Evolutionary conservation across 1,140 invertebrate species (phyloP).

Genomic region (Coboldia fuscipes): DNA sequence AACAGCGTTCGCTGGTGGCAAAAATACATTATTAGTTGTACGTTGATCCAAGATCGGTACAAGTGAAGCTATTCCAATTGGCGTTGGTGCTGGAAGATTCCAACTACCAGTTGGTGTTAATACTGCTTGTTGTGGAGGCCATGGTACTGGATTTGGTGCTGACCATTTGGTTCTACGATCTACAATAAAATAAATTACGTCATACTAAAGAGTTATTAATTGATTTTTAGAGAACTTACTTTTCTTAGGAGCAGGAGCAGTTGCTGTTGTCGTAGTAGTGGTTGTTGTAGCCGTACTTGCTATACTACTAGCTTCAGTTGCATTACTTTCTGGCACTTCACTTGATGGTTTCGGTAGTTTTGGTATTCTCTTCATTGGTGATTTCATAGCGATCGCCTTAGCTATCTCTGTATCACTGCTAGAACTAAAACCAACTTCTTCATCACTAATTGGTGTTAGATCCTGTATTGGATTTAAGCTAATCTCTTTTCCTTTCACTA

Average conservation of each 20-base stretch:
- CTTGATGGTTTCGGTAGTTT: constrained; percentile 9
- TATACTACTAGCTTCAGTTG: constrained; percentile 6
- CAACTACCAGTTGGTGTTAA: not conserved
- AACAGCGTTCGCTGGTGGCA: constrained; percentile 17
- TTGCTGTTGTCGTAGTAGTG: constrained; percentile 5
- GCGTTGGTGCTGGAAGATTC: not conserved
- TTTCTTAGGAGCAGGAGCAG: no score
- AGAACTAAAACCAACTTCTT: not conserved
- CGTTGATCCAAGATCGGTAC: no score
- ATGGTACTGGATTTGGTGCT: not conserved
- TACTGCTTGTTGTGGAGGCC: not conserved
- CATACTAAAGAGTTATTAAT: no score
- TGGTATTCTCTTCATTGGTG: constrained; percentile 14
- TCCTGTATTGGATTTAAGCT: not conserved
- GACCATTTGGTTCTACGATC: not conserved
- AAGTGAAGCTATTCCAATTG: not conserved
- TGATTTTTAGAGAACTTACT: no score
- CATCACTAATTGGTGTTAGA: not conserved
- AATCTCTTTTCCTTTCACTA: not conserved
- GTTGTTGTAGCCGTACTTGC: not conserved
- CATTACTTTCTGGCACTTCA: constrained; percentile 7
- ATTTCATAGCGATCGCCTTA: no score
- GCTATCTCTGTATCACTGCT: not conserved
- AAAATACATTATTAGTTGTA: constrained; percentile 14
- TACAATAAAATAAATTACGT: no score